Base-by-base conservation (phyloP, 2,888 invertebrate species). In the Branchellion lobata region DNA sequence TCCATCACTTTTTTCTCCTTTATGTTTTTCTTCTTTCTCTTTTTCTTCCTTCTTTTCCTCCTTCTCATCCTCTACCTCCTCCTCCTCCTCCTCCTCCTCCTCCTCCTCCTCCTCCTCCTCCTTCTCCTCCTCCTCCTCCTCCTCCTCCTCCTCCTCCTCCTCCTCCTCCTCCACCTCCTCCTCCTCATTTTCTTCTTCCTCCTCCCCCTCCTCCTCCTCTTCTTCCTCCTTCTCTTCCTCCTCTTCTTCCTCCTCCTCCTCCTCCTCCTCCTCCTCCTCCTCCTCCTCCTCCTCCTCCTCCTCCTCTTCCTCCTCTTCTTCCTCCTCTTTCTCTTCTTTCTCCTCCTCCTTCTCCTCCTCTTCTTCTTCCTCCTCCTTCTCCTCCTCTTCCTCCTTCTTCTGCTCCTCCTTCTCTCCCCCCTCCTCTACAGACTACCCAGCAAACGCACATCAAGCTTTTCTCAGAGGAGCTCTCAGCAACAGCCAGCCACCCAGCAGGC, bases 341-440 rank as follows among this genome's bases (percentile, higher is more conserved):
- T 61, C 31, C 31, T 79, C 36, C 27, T 61, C 47, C 61, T 77
- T 61, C 18, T n/a, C 27, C n/a, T 31, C 57, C 24, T 68, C 51
- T n/a, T 57, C 36, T 14, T 74, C 53, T 14, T 76, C 29, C 21
- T 65, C 40, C n/a, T 81, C 83, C 29, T 81, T 80, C 11, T 82
- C 77, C 68, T 82, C 71, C 0, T 21, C 0, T 1, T 18, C 14
- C 33, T 1, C n/a, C n/a, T n/a, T n/a, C n/a, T n/a, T n/a, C n/a
- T n/a, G n/a, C n/a, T n/a, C n/a, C n/a, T n/a, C n/a, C n/a, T n/a
- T n/a, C n/a, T 27, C 14, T n/a, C 11, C n/a, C 11, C 1, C 8
- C 11, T 24, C 11, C 24, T n/a, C 24, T 29, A n/a, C 34, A 77
- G 77, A 36, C 53, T 77, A 31, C 77, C 77, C 31, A 65, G 57